A percentile compares a stretch with the other conserved stretches of the same genome.
Evolutionary conservation across 2,797 vertebrate genomes (phyloP).

Genomic region (Luscinia megarhynchos): DNA sequence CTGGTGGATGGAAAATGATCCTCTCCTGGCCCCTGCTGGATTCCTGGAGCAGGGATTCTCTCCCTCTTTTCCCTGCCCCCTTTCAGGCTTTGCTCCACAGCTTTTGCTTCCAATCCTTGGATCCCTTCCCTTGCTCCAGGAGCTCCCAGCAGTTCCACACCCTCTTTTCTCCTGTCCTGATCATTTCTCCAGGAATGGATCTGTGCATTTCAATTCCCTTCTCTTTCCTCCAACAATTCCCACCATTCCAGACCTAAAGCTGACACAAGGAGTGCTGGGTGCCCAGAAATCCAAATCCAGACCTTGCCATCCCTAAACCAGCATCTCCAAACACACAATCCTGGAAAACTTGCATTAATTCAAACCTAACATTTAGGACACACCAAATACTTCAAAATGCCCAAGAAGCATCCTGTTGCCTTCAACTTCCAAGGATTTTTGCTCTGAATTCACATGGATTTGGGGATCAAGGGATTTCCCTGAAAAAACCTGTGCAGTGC

Average conservation of each 20-base stretch:
- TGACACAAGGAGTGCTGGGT: fast-evolving
- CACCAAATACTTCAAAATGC: neutral
- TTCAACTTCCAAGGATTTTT: neutral
- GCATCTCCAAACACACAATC: neutral
- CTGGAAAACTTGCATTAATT: neutral
- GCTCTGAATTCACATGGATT: neutral
- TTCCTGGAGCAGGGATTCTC: neutral
- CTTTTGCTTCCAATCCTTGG: neutral
- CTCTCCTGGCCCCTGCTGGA: neutral
- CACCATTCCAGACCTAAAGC: neutral
- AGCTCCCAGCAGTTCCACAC: neutral
- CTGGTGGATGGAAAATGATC: neutral
- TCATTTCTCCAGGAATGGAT: neutral
- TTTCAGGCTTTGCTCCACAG: neutral
- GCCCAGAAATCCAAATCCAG: neutral
- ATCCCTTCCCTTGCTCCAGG: neutral
- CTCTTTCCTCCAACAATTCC: neutral
- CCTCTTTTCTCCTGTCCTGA: neutral
- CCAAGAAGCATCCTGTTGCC: neutral
- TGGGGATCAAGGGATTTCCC: neutral
- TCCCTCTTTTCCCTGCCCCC: neutral
- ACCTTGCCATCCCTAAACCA: neutral
- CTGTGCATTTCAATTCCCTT: neutral
- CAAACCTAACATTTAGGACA: neutral
- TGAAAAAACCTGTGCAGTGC: neutral